These are phyloP conservation scores for Elachura formosa DNA, from an alignment of 2,113 vertebrate species.

Conservation along the genomic window DNA sequence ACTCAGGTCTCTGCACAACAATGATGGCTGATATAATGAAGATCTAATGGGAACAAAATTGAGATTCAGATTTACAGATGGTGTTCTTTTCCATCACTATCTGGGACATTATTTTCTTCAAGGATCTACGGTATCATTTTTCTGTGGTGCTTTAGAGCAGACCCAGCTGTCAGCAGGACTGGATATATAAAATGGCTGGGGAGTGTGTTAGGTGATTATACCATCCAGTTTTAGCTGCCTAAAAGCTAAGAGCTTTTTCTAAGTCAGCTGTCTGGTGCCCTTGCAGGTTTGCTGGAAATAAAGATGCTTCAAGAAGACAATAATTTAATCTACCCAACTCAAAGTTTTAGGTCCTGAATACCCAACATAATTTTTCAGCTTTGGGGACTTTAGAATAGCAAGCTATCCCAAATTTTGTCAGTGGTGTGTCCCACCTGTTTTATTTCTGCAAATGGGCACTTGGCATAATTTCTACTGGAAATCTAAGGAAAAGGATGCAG, in stretches of 20 bases:
- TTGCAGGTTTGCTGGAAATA: neutral
- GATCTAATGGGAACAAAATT: conserved; percentile 43
- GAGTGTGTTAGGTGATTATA: conserved; percentile 4
- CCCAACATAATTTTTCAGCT: neutral
- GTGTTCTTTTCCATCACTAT: conserved; percentile 12
- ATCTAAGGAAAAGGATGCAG: neutral
- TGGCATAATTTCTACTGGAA: neutral
- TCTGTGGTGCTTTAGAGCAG: conserved; percentile 12
- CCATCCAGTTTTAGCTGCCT: neutral
- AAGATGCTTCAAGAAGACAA: neutral
- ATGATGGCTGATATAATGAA: conserved; percentile 36
- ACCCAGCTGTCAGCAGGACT: conserved; percentile 32
- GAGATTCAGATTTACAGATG: conserved; percentile 55
- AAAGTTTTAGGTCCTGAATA: neutral
- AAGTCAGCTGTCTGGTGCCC: neutral
- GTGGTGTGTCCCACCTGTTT: neutral
- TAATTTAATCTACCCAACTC: neutral
- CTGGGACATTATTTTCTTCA: conserved; percentile 43
- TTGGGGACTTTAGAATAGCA: neutral
- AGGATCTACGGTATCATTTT: neutral
- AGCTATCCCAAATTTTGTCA: neutral
- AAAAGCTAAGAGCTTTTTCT: neutral
- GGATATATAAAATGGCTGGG: neutral
- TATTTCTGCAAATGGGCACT: neutral
- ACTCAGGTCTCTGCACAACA: conserved; percentile 46